Evolutionary conservation across 2,888 invertebrate genomes (phyloP), one percentile per base, ranked within the genome.

Genomic region (Gymnoscelis rufifasciata): DNA sequence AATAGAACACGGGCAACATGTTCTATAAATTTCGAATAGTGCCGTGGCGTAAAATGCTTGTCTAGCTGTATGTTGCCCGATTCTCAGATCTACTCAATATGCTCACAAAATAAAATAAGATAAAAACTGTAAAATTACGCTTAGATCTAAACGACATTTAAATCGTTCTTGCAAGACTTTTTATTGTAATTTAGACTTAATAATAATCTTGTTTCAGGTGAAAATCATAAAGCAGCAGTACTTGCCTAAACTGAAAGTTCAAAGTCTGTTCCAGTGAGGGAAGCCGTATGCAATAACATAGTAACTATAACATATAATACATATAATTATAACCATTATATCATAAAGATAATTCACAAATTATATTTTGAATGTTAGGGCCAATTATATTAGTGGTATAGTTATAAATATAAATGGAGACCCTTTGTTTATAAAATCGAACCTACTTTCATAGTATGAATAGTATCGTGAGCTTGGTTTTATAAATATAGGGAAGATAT

Each of bases 251-350:
- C 54, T 88, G 59, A 84, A 80, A 74, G 73, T 87, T 59, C 78
- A 82, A 63, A 83, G 81, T 71, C 69, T 87, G 66, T 87, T 88
- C 67, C 81, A 86, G 73, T 87, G 79, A 84, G 40, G 54, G 30
- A 43, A 35, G 36, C 15, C 38, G 29, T 38, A 39, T 14, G 40
- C 40, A 47, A 43, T 51, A 43, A 37, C 27, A 39, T 49, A 50
- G 42, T 47, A 29, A 47, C 44, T 49, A 48, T 35, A 44, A 37
- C 46, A 31, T 24, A 38, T 36, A 35, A 39, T 37, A 47, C 37
- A 15, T 28, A 23, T 47, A 57, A 28, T 39, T 51, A 54, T 47
- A 57, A 28, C 37, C 48, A 54, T 33, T 52, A 47, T 29, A 39
- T 36, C 39, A 46, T 49, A 10, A 43, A 54, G 36, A 47, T 50